phyloP scores from a whole-genome alignment of 2,888 invertebrate species.

The Trissoscelio sp. region DNA sequence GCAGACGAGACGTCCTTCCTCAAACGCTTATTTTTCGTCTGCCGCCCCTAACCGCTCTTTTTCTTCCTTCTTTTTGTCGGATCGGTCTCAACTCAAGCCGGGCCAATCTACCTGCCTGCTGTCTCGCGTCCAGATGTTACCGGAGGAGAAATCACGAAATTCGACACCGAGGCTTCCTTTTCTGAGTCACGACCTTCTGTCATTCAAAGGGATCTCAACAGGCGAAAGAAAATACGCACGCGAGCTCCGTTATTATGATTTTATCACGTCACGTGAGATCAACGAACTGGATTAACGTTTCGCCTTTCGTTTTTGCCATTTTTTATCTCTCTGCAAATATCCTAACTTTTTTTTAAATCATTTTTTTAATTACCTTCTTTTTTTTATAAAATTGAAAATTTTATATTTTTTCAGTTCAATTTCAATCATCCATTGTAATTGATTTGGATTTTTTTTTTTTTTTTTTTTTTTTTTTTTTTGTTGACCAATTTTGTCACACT shows the following conservation, averaged over 20 bases:
- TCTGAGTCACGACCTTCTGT: constrained; percentile 62
- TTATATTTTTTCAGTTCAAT: too few species aligned
- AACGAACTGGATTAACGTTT: constrained; percentile 50
- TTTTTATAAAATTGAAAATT: too few species aligned
- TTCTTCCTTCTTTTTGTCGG: not conserved
- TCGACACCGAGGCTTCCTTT: constrained; percentile 59
- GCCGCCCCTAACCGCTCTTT: constrained; percentile 18
- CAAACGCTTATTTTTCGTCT: constrained; percentile 9
- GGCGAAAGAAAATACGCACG: constrained; percentile 60
- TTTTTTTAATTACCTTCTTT: not conserved
- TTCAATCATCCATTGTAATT: too few species aligned
- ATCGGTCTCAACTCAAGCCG: constrained; percentile 5
- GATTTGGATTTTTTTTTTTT: too few species aligned
- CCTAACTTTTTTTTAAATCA: not conserved
- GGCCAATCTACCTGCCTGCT: constrained; percentile 48
- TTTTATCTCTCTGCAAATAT: not conserved
- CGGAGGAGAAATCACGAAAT: constrained; percentile 53
- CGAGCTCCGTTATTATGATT: constrained; percentile 61
- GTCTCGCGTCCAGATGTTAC: constrained; percentile 57
- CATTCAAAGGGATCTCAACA: constrained; percentile 48
- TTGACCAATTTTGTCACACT: too few species aligned
- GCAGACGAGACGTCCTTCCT: constrained; percentile 25
- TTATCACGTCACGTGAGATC: constrained; percentile 60
- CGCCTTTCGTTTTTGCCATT: constrained; percentile 19
- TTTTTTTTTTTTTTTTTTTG: too few species aligned